Conservation (phyloP, 2,113 vertebrate genomes). For the Microcebus tavaratra region DNA sequence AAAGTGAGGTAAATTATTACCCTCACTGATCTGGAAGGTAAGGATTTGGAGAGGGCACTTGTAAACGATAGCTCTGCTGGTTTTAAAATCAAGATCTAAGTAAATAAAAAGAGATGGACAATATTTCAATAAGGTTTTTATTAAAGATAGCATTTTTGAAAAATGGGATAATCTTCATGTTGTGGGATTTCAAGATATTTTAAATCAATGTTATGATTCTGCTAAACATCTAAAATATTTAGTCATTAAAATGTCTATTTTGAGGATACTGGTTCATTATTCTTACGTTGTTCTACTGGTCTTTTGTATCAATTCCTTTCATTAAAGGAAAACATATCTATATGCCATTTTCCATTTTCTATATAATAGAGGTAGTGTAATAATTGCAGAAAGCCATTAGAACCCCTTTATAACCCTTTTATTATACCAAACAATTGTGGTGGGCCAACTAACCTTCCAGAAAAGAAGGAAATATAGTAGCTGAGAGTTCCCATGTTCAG, state of each 20-base stretch:
- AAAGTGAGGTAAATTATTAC: not conserved
- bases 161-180: not conserved
- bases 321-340: not conserved
- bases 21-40: not conserved
- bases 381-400: not conserved
- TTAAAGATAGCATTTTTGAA: not conserved
- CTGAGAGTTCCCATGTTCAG: not conserved
- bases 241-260: not conserved
- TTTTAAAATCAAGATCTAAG: constrained; percentile 7
- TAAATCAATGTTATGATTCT: not conserved
- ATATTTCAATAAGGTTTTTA: constrained; percentile 18
- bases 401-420: not conserved
- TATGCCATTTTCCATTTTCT: not conserved
- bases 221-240: constrained; percentile 20
- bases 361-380: not conserved
- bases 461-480: not conserved
- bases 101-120: not conserved
- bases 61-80: not conserved
- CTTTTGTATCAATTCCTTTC: not conserved
- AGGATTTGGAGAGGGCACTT: not conserved
- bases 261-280: not conserved
- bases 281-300: not conserved
- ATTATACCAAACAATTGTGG: not conserved
- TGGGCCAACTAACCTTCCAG: not conserved
- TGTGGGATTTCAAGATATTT: not conserved